Base-by-base conservation (phyloP, 2,888 invertebrate species). In the Lacanobia wlatinum region DNA sequence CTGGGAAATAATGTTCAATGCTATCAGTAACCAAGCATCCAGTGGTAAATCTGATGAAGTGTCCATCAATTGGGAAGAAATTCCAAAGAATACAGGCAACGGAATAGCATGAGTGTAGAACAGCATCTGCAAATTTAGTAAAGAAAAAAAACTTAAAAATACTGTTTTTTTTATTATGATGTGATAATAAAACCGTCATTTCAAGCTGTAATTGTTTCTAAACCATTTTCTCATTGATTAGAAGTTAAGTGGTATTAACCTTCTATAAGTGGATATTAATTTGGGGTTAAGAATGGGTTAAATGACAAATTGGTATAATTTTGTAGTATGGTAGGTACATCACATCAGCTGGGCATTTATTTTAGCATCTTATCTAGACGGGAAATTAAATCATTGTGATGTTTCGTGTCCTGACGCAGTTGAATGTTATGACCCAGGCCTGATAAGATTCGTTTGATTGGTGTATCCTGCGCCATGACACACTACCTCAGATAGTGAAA, bases 71-170 rank as follows among this genome's bases (percentile, higher is more conserved):
- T 95, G 93, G 1, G 94, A 90, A 55, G 88, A 91, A 52, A 95
- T 91, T 7, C 88, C 87, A 2, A 94, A 46, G 78, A 96, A 96
- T 50, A 96, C 61, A 7, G 95, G 96, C 58, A 96, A 72, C 0
- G 95, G 94, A 6, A 96, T 78, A 1, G 91, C 91, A 73, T 95
- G 92, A 0, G 94, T 94, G 85, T 94, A 96, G 80, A 95, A 96
- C 87, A 96, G 88, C 96, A 96, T 95, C 96, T 96, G 94, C 34
- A 94, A 93, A 52, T 43, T 1, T 12, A 56, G 2, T 58, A 4
- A 34, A 16, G 3, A 60, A 58, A 12, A 28, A 63, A 6, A 14
- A 28, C 16, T 50, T 48, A 6, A 28, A 34, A 43, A n/a, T 38
- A 38, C 58, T 38, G n/a, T 38, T 34, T 34, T 34, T 34, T 34